phyloP scores from a whole-genome alignment of 2,113 vertebrate species.

The Psammodynastes pulverulentus region DNA sequence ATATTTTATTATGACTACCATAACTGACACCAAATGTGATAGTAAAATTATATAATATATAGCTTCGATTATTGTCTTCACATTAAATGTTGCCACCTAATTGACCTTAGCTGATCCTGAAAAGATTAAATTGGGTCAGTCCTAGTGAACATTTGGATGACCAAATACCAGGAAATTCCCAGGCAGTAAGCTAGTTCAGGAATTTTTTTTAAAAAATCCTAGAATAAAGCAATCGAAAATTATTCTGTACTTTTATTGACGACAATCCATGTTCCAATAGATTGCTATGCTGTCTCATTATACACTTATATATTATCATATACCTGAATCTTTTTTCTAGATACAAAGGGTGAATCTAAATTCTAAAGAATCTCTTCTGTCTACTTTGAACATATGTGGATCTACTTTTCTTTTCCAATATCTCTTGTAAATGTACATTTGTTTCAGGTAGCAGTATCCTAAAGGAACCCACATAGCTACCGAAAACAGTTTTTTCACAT shows the following conservation, averaged over 20 bases:
- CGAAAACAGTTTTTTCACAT: slow-evolving; percentile 12
- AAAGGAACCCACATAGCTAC: not conserved
- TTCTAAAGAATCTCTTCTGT: not conserved
- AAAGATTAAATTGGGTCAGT: not conserved
- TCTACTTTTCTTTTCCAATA: slow-evolving; percentile 5
- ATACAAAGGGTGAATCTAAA: not conserved
- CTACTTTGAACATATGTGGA: not conserved
- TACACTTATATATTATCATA: not conserved
- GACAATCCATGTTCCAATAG: not conserved
- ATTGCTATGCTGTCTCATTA: not conserved
- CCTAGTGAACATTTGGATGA: not conserved
- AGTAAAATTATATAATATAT: not conserved
- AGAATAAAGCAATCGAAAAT: not conserved
- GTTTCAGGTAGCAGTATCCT: not conserved
- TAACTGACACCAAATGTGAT: not conserved
- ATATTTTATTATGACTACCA: not conserved
- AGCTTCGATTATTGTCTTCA: not conserved
- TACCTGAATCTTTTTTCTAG: not conserved
- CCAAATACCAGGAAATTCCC: not conserved
- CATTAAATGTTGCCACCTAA: not conserved
- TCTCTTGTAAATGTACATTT: not conserved
- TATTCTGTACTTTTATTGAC: not conserved
- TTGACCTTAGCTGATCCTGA: not conserved
- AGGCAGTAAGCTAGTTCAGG: not conserved
- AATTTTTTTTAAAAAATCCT: not conserved